phyloP scores from a whole-genome alignment of 2,113 vertebrate species.

The Notiomystis cincta region DNA sequence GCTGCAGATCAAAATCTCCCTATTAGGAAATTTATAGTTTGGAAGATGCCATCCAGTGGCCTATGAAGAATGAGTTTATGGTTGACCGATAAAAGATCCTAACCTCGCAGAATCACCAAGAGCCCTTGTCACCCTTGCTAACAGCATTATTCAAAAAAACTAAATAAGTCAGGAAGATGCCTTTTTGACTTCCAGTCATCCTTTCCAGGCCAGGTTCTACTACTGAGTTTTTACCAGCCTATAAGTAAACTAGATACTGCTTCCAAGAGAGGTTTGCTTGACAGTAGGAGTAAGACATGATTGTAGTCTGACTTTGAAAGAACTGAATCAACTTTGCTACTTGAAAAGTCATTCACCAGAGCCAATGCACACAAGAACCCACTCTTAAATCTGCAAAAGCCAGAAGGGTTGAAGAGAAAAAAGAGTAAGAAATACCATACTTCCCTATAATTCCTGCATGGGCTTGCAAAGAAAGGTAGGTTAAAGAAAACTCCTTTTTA shows the following conservation, averaged over 20 bases:
- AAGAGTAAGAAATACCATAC: neutral
- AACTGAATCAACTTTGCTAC: neutral
- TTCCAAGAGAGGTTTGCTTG: neutral
- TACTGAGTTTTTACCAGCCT: neutral
- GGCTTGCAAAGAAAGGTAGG: neutral
- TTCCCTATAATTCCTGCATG: neutral
- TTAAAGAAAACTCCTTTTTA: neutral
- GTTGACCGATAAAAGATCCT: neutral
- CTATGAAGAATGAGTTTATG: neutral
- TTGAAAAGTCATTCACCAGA: neutral
- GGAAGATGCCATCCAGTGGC: neutral
- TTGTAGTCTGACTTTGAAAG: neutral
- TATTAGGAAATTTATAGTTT: neutral
- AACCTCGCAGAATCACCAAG: neutral
- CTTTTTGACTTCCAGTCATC: neutral
- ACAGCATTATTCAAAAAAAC: neutral
- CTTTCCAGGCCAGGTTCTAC: neutral
- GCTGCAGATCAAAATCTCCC: constrained; percentile 9
- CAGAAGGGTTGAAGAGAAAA: neutral
- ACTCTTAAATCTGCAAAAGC: neutral
- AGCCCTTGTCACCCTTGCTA: neutral
- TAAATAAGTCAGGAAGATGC: neutral
- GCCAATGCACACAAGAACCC: neutral
- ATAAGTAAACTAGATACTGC: neutral
- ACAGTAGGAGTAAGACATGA: neutral